These are phyloP conservation scores for Fopius arisanus DNA, from an alignment of 1,140 invertebrate species.

Conservation along the genomic window DNA sequence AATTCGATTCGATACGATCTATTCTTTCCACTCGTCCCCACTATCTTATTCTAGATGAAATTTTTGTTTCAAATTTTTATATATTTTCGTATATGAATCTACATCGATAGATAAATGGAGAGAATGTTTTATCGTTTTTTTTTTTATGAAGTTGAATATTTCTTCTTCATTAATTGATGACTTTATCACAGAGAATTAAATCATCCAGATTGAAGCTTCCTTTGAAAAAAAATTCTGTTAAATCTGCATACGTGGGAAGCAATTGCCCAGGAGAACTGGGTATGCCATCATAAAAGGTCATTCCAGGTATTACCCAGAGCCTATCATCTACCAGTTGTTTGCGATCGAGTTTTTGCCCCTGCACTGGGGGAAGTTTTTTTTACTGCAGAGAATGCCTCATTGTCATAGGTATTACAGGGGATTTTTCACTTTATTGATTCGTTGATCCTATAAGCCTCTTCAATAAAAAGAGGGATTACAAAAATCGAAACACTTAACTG, in stretches of 20 bases:
- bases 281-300: not conserved
- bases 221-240: not conserved
- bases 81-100: no score
- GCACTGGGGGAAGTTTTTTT: not conserved
- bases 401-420: not conserved
- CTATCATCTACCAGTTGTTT: not conserved
- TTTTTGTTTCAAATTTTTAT: no score
- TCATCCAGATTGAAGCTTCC: no score
- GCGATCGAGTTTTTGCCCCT: not conserved
- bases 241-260: constrained; percentile 2
- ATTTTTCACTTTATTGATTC: not conserved
- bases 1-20: no score
- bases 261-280: not conserved
- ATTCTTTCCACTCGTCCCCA: no score
- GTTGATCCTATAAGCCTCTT: not conserved
- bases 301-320: constrained; percentile 3
- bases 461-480: not conserved
- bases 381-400: not conserved
- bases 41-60: no score
- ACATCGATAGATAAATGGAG: no score
- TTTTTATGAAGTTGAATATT: no score
- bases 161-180: not conserved
- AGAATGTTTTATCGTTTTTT: no score
- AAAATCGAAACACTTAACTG: not conserved
- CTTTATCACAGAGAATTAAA: no score